These are phyloP conservation scores for Ia io DNA, from an alignment of 2,113 vertebrate genomes.

Conservation along the genomic window DNA sequence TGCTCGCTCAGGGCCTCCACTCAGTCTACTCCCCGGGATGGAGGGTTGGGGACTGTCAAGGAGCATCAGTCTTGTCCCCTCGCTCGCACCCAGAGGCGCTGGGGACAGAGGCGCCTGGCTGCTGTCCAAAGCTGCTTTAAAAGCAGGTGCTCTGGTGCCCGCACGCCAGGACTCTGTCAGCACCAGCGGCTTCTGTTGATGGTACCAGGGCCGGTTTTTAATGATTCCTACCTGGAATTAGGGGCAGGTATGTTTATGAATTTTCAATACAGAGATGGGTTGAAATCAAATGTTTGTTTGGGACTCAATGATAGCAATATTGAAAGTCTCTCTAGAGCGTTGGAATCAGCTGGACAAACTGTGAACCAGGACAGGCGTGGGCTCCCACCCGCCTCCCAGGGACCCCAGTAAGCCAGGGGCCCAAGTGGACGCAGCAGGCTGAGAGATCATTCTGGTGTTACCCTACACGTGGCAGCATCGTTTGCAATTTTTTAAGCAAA, in stretches of 20 bases:
- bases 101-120: rapidly evolving
- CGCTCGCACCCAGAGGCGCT: not conserved
- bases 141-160: no score
- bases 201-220: not conserved
- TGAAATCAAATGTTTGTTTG: not conserved
- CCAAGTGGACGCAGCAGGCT: rapidly evolving
- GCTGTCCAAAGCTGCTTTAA: rapidly evolving
- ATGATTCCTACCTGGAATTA: not conserved
- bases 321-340: not conserved
- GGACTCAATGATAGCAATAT: not conserved
- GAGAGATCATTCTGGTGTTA: not conserved
- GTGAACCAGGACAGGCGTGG: not conserved
- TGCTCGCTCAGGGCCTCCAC: not conserved
- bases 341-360: not conserved
- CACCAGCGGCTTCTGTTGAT: not conserved
- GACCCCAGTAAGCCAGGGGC: not conserved
- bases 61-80: not conserved
- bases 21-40: not conserved
- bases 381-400: rapidly evolving
- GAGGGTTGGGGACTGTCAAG: rapidly evolving
- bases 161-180: rapidly evolving
- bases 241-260: not conserved
- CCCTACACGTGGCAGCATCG: rapidly evolving
- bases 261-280: not conserved
- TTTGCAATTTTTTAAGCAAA: not conserved